Evolutionary conservation across 1,140 invertebrate species (phyloP).

Genomic region (Brachionus paranguensis): DNA sequence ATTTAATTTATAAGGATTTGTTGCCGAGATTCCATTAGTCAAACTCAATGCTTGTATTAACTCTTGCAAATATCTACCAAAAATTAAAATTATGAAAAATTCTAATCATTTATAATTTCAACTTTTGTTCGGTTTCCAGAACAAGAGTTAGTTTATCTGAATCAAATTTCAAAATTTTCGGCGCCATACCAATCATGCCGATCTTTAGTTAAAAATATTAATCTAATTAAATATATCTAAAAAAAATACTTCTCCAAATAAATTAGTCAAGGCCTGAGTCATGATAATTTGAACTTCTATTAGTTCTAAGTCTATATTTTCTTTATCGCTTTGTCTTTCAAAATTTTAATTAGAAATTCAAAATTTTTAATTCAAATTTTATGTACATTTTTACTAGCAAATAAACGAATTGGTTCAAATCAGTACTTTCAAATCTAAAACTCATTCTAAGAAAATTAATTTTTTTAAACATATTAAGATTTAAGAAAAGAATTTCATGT

Average conservation of each 20-base stretch:
- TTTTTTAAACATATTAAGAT: too few species aligned
- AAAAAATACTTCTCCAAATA: constrained; percentile 9
- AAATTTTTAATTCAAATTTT: not conserved
- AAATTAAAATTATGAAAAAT: not conserved
- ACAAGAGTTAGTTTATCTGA: not conserved
- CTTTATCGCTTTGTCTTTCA: not conserved
- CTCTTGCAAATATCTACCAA: not conserved
- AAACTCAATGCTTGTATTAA: constrained; percentile 11
- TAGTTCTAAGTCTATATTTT: not conserved
- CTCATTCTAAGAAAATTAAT: not conserved
- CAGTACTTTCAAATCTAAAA: not conserved
- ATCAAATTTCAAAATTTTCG: constrained; percentile 9
- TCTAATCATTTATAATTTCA: not conserved
- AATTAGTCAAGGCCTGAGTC: not conserved
- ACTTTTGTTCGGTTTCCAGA: not conserved
- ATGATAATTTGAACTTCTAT: constrained; percentile 25
- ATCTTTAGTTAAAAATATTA: not conserved
- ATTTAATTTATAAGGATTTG: not conserved
- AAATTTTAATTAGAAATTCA: not conserved
- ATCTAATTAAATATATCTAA: not conserved
- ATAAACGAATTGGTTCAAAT: not conserved
- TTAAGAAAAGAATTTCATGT: not conserved
- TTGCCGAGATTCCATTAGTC: not conserved
- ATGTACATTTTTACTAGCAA: not conserved
- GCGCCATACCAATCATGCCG: not conserved